Evolutionary conservation across 92 coral and sea anemone genomes (phyloP).

Genomic region (Pocillopora grandis): DNA sequence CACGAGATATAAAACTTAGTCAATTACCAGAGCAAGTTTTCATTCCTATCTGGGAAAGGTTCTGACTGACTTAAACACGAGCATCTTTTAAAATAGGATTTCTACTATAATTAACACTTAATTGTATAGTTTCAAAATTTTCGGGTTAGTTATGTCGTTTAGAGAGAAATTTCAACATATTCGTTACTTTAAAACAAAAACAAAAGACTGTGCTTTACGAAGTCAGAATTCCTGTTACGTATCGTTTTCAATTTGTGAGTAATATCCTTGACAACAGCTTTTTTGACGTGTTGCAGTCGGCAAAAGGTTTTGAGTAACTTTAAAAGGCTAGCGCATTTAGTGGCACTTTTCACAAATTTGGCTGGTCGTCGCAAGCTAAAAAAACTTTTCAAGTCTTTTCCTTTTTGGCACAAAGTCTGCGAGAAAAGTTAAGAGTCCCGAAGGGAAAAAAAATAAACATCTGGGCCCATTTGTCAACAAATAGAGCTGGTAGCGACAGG

Average conservation of each 20-base stretch:
- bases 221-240: background rate
- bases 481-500: background rate
- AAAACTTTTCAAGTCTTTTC: background rate
- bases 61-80: too few relatives aligned
- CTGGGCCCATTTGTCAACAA: background rate
- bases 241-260: constrained; percentile 1
- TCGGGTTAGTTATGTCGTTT: background rate
- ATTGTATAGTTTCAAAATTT: background rate
- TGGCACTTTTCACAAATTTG: background rate
- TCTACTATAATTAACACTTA: too few relatives aligned
- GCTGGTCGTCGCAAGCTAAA: background rate
- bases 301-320: background rate
- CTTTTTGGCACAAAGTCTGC: background rate
- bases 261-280: constrained; percentile 23
- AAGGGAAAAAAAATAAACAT: background rate
- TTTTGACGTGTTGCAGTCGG: background rate
- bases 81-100: too few relatives aligned
- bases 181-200: background rate
- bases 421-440: background rate
- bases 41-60: too few relatives aligned
- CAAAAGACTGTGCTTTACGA: background rate
- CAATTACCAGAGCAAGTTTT: too few relatives aligned
- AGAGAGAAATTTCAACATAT: background rate
- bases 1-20: too few relatives aligned
- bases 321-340: background rate